These are phyloP conservation scores for Palythoa heliodiscus DNA, from an alignment of 92 coral and sea anemone species.

Conservation along the genomic window DNA sequence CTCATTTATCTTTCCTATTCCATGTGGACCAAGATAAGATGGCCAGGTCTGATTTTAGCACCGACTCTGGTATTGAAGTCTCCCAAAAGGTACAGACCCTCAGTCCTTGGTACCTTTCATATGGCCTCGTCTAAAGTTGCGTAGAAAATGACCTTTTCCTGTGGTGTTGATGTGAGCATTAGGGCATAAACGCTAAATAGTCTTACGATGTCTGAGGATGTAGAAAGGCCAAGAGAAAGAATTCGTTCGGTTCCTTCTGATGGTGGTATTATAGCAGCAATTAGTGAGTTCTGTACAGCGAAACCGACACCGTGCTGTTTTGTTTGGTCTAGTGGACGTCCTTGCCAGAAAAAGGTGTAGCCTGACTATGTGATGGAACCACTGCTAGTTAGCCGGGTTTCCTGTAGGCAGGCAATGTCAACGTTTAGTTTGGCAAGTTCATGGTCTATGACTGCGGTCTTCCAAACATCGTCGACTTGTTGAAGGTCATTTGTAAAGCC, in stretches of 20 bases:
- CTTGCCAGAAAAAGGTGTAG: too few relatives aligned
- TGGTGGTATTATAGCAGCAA: too few relatives aligned
- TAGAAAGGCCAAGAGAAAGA: background rate
- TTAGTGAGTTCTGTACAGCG: too few relatives aligned
- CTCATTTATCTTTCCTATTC: too few relatives aligned
- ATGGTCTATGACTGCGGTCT: slow-evolving; percentile 8
- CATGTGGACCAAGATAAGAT: too few relatives aligned
- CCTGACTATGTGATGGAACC: background rate
- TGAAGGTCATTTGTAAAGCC: background rate
- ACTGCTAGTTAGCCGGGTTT: background rate
- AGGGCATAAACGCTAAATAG: background rate
- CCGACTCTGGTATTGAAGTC: too few relatives aligned
- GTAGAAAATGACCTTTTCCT: background rate
- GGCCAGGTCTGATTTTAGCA: too few relatives aligned
- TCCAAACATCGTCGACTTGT: slow-evolving; percentile 15
- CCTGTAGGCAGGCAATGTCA: slow-evolving; percentile 1
- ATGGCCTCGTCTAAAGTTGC: background rate
- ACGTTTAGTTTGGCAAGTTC: background rate
- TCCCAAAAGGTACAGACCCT: too few relatives aligned
- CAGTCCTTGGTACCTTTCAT: background rate
- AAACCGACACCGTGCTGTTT: too few relatives aligned
- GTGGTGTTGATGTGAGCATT: background rate
- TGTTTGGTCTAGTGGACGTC: too few relatives aligned
- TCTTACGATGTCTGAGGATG: background rate
- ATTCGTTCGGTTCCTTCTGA: too few relatives aligned